A percentile compares a stretch with the other conserved stretches of the same genome.
Conservation (phyloP, 1,140 invertebrate genomes). For the Panagrolaimus sp. region DNA sequence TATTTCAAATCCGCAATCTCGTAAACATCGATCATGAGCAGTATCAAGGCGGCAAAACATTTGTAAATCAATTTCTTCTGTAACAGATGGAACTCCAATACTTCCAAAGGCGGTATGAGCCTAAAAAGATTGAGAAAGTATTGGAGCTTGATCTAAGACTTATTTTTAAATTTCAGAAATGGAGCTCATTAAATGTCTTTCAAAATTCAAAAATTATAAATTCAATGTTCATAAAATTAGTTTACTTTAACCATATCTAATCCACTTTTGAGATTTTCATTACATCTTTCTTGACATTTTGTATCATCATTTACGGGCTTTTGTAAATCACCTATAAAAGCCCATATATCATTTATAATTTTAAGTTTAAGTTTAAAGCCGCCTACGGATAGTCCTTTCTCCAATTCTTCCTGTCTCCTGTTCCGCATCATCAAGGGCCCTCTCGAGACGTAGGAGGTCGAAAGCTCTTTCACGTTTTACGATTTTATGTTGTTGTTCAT, state of each 20-base stretch:
- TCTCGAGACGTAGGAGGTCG: constrained; percentile 35
- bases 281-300: constrained; percentile 51
- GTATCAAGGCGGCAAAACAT: constrained; percentile 52
- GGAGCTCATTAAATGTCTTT: too few relatives aligned
- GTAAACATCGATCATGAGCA: constrained; percentile 50
- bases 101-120: constrained; percentile 57
- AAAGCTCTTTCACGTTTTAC: constrained; percentile 37
- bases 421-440: constrained; percentile 23
- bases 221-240: too few relatives aligned
- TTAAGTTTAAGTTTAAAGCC: neutral
- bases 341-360: neutral
- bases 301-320: constrained; percentile 27
- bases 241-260: constrained; percentile 57
- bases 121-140: constrained; percentile 33
- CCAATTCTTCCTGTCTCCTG: constrained; percentile 8
- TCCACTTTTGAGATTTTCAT: constrained; percentile 47
- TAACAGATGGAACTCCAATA: constrained; percentile 53
- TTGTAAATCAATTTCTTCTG: constrained; percentile 47
- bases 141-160: too few relatives aligned
- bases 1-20: constrained; percentile 42
- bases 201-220: too few relatives aligned
- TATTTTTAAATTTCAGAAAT: too few relatives aligned
- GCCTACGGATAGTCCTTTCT: constrained; percentile 21
- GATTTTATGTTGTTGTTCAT: neutral
- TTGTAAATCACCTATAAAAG: neutral